A percentile compares a stretch with the other conserved stretches of the same genome.
Evolutionary conservation across 92 coral and sea anemone genomes (phyloP).

Genomic region (Pocillopora meandrina): DNA sequence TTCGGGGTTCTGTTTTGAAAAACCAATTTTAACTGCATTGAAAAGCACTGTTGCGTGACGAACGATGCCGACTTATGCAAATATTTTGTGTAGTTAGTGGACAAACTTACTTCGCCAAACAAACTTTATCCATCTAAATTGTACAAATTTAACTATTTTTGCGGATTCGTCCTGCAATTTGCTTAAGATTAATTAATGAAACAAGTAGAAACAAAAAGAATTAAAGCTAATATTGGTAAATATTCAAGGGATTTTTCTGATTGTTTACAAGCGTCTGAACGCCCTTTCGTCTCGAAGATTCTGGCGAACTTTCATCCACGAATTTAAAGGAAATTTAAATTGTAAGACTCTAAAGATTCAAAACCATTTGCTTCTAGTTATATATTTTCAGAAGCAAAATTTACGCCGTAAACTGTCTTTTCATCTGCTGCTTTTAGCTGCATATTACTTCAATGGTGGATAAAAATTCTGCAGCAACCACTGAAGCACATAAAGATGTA

Average conservation of each 20-base stretch:
- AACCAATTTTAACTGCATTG: neutral
- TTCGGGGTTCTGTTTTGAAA: no score
- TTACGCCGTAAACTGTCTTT: no score
- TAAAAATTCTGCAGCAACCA: no score
- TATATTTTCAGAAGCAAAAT: no score
- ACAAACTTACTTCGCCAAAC: neutral
- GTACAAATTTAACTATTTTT: neutral
- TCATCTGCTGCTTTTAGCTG: no score
- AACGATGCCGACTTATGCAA: neutral
- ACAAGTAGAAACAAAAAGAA: no score
- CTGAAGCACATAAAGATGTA: no score
- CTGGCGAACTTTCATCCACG: neutral
- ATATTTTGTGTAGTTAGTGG: neutral
- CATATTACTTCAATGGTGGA: no score
- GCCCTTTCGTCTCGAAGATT: slow-evolving; percentile 38
- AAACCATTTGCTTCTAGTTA: no score
- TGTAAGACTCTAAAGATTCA: neutral
- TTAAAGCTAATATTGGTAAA: neutral
- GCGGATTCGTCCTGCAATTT: neutral
- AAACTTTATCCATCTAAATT: neutral
- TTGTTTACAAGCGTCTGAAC: neutral
- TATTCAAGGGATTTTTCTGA: neutral
- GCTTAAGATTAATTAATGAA: no score
- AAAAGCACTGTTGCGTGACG: slow-evolving; percentile 28
- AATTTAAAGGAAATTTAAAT: neutral